Percentiles rank a stretch among this genome's conserved stretches.
phyloP scores from a whole-genome alignment of 1,140 invertebrate genomes.

The Eufriesea mexicana region DNA sequence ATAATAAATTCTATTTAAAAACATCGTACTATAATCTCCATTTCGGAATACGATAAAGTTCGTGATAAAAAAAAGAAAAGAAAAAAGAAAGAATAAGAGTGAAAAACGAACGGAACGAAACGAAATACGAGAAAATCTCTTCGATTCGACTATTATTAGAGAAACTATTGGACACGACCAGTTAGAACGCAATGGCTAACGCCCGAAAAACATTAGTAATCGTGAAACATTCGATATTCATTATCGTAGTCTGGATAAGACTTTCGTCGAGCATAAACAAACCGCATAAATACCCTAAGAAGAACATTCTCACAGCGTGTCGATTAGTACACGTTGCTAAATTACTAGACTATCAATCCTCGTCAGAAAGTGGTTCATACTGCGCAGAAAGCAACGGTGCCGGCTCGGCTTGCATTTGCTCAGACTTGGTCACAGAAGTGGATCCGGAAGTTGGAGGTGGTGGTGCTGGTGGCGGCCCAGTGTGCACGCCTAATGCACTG shows the following conservation, averaged over 20 bases:
- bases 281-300: slow-evolving; percentile 42
- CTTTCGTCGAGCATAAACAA: slow-evolving; percentile 24
- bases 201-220: slow-evolving; percentile 44
- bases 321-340: slow-evolving; percentile 13
- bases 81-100: background rate
- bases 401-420: slow-evolving; percentile 85
- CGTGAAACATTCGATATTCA: slow-evolving; percentile 43
- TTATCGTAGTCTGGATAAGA: slow-evolving; percentile 12
- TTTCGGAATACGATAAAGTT: slow-evolving; percentile 37
- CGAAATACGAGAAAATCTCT: slow-evolving; percentile 30
- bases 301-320: slow-evolving; percentile 37
- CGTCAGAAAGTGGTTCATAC: slow-evolving; percentile 93
- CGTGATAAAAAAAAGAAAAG: slow-evolving; percentile 13
- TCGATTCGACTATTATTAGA: slow-evolving; percentile 32
- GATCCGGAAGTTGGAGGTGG: slow-evolving; percentile 73
- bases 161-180: slow-evolving; percentile 47
- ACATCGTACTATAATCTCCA: slow-evolving; percentile 48
- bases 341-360: slow-evolving; percentile 85
- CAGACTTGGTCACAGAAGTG: slow-evolving; percentile 72
- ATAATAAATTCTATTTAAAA: slow-evolving; percentile 61
- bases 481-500: slow-evolving; percentile 79
- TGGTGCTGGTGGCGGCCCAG: slow-evolving; percentile 80
- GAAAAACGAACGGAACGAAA: slow-evolving; percentile 9
- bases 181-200: slow-evolving; percentile 52
- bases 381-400: slow-evolving; percentile 91